A percentile compares a stretch with the other conserved stretches of the same genome.
These are phyloP conservation scores for Charina bottae DNA, from an alignment of 2,113 vertebrate species.

Conservation along the genomic window DNA sequence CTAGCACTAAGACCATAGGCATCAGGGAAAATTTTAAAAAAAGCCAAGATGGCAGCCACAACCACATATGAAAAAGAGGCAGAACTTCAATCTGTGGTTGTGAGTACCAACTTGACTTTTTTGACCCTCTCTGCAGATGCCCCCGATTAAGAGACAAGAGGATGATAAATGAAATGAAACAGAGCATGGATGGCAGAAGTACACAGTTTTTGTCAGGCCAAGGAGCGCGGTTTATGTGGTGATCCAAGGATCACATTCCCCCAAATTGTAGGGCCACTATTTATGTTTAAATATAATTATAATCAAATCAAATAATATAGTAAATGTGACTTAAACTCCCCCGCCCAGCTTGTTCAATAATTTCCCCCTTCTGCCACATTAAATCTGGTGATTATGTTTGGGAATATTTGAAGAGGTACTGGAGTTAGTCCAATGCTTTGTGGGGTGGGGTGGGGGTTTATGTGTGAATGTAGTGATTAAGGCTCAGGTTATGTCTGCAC, in stretches of 20 bases:
- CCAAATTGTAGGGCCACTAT: neutral
- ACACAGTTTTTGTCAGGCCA: neutral
- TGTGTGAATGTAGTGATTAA: neutral
- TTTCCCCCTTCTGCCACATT: neutral
- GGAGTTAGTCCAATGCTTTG: neutral
- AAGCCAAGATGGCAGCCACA: neutral
- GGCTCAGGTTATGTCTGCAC: neutral
- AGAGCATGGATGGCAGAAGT: neutral
- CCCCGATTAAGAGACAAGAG: neutral
- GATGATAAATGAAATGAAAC: neutral
- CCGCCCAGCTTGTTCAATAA: neutral
- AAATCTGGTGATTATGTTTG: neutral
- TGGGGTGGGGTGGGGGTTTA: neutral
- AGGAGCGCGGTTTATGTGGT: neutral
- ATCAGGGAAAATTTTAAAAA: neutral
- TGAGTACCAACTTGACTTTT: neutral
- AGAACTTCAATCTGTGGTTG: neutral
- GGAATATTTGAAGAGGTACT: neutral
- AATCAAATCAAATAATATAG: neutral
- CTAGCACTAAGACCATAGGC: neutral
- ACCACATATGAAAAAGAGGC: neutral
- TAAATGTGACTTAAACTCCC: neutral
- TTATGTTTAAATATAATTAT: neutral
- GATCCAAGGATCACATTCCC: neutral
- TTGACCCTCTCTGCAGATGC: neutral